Evolutionary conservation across 1,140 invertebrate genomes (phyloP).

Genomic region (Microplitis demolitor): DNA sequence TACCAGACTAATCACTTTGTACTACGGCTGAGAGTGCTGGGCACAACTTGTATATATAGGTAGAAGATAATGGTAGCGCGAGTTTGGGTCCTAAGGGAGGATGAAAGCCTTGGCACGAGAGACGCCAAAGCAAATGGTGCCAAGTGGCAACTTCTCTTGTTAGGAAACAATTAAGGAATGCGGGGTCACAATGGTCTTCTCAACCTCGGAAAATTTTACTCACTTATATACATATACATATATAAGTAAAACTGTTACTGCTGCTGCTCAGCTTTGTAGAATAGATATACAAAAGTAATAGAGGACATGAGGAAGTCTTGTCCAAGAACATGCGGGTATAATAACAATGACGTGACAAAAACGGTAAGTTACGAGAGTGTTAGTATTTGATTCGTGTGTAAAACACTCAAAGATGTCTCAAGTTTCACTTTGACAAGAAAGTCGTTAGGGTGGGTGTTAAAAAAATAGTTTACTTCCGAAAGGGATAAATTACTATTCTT

Average conservation of each 20-base stretch:
- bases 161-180: slow-evolving; percentile 58
- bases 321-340: background rate
- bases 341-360: background rate
- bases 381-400: background rate
- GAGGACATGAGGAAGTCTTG: too few species aligned
- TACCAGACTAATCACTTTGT: slow-evolving; percentile 57
- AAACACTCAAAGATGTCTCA: too few species aligned
- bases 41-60: background rate
- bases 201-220: background rate
- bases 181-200: slow-evolving; percentile 40
- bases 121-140: slow-evolving; percentile 42
- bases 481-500: too few species aligned
- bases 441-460: too few species aligned
- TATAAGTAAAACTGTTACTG: background rate
- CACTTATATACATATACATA: background rate
- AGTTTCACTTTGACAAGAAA: too few species aligned
- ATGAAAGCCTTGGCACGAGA: background rate
- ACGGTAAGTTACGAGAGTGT: background rate
- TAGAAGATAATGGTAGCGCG: slow-evolving; percentile 2
- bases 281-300: background rate
- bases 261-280: background rate
- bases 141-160: slow-evolving; percentile 53
- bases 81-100: background rate
- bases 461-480: too few species aligned
- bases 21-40: slow-evolving; percentile 39